Conservation (phyloP, 2,888 invertebrate species). For the Oligia fasciuncula region DNA sequence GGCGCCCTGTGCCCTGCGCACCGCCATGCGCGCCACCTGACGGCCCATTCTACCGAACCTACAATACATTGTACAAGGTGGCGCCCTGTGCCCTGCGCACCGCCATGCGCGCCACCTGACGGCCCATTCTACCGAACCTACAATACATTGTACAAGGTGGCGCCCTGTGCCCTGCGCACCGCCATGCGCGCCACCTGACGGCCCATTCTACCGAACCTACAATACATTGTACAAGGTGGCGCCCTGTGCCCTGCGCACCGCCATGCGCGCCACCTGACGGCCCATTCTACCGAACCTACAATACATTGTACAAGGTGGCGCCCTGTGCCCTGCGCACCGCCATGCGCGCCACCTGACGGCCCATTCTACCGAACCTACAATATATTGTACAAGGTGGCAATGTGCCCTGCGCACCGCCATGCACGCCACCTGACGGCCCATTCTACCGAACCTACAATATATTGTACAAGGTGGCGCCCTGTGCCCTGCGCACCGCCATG, state of each 20-base stretch:
- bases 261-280: slow-evolving; percentile 43
- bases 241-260: no score
- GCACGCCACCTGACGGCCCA: slow-evolving; percentile 46
- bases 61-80: slow-evolving; percentile 59
- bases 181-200: slow-evolving; percentile 43
- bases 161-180: background rate
- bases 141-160: slow-evolving; percentile 59
- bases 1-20: background rate
- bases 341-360: slow-evolving; percentile 44
- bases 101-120: slow-evolving; percentile 38
- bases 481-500: no score
- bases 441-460: no score
- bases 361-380: background rate
- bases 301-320: slow-evolving; percentile 41
- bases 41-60: slow-evolving; percentile 56
- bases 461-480: slow-evolving; percentile 43
- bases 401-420: no score
- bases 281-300: background rate
- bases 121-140: slow-evolving; percentile 56
- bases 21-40: slow-evolving; percentile 34
- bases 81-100: background rate
- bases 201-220: slow-evolving; percentile 57
- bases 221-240: no score
- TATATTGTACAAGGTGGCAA: slow-evolving; percentile 41
- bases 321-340: background rate